Base-by-base conservation (phyloP, 2,797 vertebrate species). In the Pseudopleuronectes americanus region DNA sequence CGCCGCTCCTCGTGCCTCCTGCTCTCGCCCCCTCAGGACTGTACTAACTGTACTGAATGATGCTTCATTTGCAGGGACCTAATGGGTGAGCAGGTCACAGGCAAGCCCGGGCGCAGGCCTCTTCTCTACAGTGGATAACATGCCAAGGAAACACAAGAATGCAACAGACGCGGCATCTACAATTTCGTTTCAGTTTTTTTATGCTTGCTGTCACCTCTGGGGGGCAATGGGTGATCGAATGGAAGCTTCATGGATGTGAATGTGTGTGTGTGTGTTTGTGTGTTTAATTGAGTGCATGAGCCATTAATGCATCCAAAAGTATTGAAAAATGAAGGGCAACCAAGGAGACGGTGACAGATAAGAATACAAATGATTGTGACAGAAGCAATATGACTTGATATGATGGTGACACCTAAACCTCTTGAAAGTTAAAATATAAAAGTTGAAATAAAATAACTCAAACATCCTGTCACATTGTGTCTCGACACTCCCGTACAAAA, bases 1-100 rank as follows among this genome's bases (percentile, higher is more conserved):
- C 58, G 45, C 49, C 49, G 47, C 36, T 60, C 33, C 55, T 52
- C 33, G 9, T 45, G 47, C 41, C 21, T 73, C 74, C 53, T 63
- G 16, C 71, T 76, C 58, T 62, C 26, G 33, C 24, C 71, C 70
- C 59, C 69, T 57, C 54, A 48, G 60, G 78, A 86, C 56, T 74
- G 12, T 57, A 67, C 53, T 64, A 64, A 66, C 41, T 73, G 48
- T 66, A 66, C 41, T 73, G 48, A 75, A 57, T 33, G n/a, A 21
- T 22, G 26, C 68, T 77, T 75, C 12, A 74, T 78, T 60, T 71
- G 59, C 14, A 0, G 51, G 19, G 24, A 56, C 21, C 17, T 51
- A 45, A 57, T 58, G 43, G 52, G 17, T 64, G 52, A 81, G 47
- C 22, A 28, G 55, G 21, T 61, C 57, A 33, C 16, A 49, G 26